Evolutionary conservation across 1,140 invertebrate genomes (phyloP).

Genomic region (Epicauta chinensis): DNA sequence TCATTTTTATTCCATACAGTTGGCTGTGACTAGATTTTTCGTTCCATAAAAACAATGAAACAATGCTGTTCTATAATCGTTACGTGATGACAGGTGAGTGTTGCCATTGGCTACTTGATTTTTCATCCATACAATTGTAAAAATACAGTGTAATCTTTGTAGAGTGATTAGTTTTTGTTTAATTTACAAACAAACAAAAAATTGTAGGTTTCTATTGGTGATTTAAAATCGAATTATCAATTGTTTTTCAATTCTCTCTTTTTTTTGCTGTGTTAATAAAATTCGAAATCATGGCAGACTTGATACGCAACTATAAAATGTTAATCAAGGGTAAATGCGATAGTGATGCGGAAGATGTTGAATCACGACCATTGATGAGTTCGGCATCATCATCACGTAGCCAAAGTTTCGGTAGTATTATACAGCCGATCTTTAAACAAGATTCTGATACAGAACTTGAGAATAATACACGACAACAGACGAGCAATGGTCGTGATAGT

Average conservation of each 20-base stretch:
- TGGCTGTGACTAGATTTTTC: too few species aligned
- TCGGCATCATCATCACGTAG: constrained; percentile 23
- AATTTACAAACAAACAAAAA: too few species aligned
- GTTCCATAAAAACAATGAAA: too few species aligned
- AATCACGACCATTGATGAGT: constrained; percentile 30
- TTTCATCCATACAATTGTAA: too few species aligned
- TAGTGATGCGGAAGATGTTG: constrained; percentile 28
- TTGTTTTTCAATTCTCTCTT: too few species aligned
- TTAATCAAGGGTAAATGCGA: constrained; percentile 25
- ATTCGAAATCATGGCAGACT: constrained; percentile 19
- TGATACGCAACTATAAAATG: constrained; percentile 33
- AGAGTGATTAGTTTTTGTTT: too few species aligned
- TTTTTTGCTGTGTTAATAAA: neutral
- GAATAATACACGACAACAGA: neutral
- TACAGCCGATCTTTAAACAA: constrained; percentile 6
- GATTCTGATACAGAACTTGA: constrained; percentile 13
- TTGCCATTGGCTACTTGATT: too few species aligned
- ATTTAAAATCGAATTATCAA: neutral
- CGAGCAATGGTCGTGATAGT: neutral
- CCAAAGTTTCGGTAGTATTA: constrained; percentile 26
- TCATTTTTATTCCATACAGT: too few species aligned
- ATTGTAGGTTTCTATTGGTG: too few species aligned
- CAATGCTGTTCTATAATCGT: too few species aligned
- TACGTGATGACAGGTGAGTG: too few species aligned
- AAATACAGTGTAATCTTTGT: too few species aligned